These are phyloP conservation scores for Conops quadrifasciatus DNA, from an alignment of 2,888 invertebrate genomes.

Conservation along the genomic window DNA sequence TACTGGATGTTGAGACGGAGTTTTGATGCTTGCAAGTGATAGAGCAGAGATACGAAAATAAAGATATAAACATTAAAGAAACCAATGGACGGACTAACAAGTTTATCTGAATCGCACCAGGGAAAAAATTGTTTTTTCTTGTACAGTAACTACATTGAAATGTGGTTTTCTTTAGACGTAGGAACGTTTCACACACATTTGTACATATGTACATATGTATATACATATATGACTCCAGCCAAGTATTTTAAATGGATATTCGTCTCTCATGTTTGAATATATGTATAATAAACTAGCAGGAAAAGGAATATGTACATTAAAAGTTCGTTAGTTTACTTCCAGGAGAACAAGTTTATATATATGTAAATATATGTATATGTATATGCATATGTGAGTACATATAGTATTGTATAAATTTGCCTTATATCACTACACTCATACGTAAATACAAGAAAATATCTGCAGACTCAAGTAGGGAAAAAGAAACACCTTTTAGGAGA, in stretches of 20 bases:
- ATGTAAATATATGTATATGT: background rate
- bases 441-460: no score
- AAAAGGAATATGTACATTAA: background rate
- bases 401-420: no score
- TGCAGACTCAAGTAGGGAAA: no score
- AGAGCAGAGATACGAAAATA: background rate
- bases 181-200: slow-evolving; percentile 16
- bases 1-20: slow-evolving; percentile 33
- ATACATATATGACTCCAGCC: slow-evolving; percentile 2
- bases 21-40: slow-evolving; percentile 33
- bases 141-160: background rate
- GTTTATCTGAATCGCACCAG: slow-evolving; percentile 22
- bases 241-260: no score
- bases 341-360: background rate
- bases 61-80: slow-evolving; percentile 12
- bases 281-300: background rate
- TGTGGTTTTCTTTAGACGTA: slow-evolving; percentile 4
- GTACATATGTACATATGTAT: slow-evolving; percentile 1
- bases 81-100: slow-evolving; percentile 18
- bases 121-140: slow-evolving; percentile 4
- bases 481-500: no score
- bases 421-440: no score
- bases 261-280: background rate
- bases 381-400: no score
- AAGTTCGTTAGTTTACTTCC: background rate